Conservation (phyloP, 2,113 vertebrate genomes). For the Amphiprion percula region DNA sequence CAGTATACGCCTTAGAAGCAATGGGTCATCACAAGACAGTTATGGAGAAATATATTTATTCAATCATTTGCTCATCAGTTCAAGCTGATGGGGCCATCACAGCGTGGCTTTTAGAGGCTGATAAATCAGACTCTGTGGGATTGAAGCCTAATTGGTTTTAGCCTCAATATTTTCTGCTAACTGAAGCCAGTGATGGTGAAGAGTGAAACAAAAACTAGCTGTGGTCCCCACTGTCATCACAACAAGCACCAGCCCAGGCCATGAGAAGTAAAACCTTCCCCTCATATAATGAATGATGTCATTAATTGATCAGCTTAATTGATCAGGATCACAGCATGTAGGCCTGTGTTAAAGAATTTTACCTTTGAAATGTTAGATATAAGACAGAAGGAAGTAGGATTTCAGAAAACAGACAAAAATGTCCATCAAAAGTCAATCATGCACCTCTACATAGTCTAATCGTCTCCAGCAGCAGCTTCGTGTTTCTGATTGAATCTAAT, state of each 20-base stretch:
- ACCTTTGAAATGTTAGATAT: not conserved
- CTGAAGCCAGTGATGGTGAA: conserved; percentile 8
- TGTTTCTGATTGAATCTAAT: no score
- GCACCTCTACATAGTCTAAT: no score
- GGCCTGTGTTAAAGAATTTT: not conserved
- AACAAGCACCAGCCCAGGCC: not conserved
- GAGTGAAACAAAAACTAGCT: not conserved
- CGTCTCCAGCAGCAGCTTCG: no score
- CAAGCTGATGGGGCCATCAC: conserved; percentile 44
- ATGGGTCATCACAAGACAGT: conserved; percentile 47
- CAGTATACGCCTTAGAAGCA: conserved; percentile 50
- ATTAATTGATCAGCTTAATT: not conserved
- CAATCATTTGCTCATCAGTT: conserved; percentile 57
- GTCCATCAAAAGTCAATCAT: no score
- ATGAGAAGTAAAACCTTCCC: not conserved
- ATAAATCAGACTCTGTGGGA: conserved; percentile 58
- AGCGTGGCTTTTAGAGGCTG: conserved; percentile 56
- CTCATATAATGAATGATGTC: conserved; percentile 3
- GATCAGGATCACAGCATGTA: not conserved
- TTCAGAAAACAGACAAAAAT: no score
- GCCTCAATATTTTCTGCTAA: conserved; percentile 36
- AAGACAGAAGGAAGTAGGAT: not conserved
- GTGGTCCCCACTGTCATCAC: not conserved
- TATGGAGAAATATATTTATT: conserved; percentile 70
- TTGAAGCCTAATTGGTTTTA: conserved; percentile 58